Conservation (phyloP, 64 coral and sea anemone species). For the Pocillopora damicornis region DNA sequence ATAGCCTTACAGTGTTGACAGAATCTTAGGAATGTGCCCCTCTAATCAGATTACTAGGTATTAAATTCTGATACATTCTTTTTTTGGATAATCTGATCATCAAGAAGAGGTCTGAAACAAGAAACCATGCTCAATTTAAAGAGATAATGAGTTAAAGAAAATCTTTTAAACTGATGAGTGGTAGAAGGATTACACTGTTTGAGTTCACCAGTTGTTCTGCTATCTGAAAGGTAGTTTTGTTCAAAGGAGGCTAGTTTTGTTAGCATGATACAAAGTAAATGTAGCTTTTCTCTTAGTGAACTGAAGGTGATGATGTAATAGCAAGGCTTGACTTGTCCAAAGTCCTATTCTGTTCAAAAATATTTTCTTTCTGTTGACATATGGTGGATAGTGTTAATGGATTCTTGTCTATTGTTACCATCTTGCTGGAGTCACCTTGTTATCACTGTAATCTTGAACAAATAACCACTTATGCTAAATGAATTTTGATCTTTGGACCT, state of each 20-base stretch:
- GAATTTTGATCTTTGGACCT: neutral
- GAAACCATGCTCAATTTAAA: neutral
- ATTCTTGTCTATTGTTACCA: neutral
- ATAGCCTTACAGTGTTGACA: neutral
- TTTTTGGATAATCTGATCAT: neutral
- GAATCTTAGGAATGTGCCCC: neutral
- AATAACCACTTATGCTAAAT: neutral
- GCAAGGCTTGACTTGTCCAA: neutral
- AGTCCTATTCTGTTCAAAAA: neutral
- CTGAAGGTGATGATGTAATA: neutral
- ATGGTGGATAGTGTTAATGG: neutral
- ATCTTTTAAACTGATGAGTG: neutral
- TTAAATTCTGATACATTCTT: conserved; percentile 1
- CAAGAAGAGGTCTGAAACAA: neutral
- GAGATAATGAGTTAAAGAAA: neutral
- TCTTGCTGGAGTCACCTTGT: neutral
- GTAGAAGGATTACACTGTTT: neutral
- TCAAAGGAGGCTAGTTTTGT: neutral
- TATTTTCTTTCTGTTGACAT: neutral
- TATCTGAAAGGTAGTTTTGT: neutral
- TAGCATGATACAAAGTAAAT: neutral
- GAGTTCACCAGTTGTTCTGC: neutral
- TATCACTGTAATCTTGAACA: neutral
- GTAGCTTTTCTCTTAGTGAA: neutral
- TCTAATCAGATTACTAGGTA: neutral